These are phyloP conservation scores for Apocheima hispidaria DNA, from an alignment of 2,888 invertebrate genomes.

Conservation along the genomic window DNA sequence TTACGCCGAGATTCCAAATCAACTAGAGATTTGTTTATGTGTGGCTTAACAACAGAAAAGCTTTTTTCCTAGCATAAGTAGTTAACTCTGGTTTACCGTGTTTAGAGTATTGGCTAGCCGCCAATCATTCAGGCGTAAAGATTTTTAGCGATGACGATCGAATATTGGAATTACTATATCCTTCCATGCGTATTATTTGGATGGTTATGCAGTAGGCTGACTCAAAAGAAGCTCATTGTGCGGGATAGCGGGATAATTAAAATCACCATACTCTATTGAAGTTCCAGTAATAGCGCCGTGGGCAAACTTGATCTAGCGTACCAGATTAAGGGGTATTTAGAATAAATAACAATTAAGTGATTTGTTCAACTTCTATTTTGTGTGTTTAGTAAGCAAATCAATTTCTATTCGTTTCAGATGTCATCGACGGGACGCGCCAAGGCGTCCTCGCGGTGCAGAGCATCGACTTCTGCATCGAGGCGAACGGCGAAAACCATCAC, in stretches of 20 bases:
- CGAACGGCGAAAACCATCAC: conserved; percentile 92
- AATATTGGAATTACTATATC: conserved; percentile 37
- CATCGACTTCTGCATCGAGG: conserved; percentile 90
- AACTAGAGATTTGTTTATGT: neutral
- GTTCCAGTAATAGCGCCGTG: neutral
- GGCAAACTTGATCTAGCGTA: neutral
- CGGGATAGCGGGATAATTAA: neutral
- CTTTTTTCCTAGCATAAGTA: conserved; percentile 5
- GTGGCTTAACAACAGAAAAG: neutral
- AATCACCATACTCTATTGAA: neutral
- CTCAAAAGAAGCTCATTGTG: neutral
- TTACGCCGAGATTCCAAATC: conserved; percentile 4
- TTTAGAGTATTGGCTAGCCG: conserved; percentile 56
- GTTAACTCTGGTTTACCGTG: conserved; percentile 21
- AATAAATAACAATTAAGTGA: neutral
- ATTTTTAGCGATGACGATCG: conserved; percentile 55
- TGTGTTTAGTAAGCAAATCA: neutral
- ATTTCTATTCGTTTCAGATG: conserved; percentile 67
- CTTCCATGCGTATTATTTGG: neutral
- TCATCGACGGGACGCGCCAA: conserved; percentile 76
- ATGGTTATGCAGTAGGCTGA: neutral
- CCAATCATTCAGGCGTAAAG: conserved; percentile 53
- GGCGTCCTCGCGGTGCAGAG: conserved; percentile 89
- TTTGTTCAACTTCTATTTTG: neutral
- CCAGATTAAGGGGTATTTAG: too few relatives aligned